These are phyloP conservation scores for Arge pagana DNA, from an alignment of 2,888 invertebrate genomes.

Conservation along the genomic window DNA sequence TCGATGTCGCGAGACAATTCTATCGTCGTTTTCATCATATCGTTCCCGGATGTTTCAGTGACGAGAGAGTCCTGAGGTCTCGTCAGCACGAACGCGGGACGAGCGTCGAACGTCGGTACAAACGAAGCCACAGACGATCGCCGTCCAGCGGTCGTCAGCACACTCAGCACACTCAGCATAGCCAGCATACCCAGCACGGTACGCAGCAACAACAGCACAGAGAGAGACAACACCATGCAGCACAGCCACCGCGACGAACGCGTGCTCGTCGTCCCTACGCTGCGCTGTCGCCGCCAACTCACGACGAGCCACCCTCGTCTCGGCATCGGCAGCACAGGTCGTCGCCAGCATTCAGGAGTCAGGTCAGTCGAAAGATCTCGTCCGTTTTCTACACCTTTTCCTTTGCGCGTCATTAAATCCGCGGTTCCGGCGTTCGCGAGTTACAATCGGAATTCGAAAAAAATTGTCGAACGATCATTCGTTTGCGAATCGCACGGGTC, in stretches of 20 bases:
- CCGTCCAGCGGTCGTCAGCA: slow-evolving; percentile 78
- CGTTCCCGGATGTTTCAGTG: no score
- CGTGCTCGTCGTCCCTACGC: slow-evolving; percentile 48
- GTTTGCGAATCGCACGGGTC: no score
- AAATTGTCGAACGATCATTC: no score
- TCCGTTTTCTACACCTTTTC: background rate
- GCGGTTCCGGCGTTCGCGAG: no score
- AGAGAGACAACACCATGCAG: slow-evolving; percentile 11
- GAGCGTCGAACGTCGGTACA: slow-evolving; percentile 81
- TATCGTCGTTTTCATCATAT: background rate
- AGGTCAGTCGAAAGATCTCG: slow-evolving; percentile 46
- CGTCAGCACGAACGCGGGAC: slow-evolving; percentile 73
- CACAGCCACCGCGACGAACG: slow-evolving; percentile 41
- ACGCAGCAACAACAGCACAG: slow-evolving; percentile 10
- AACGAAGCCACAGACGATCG: slow-evolving; percentile 82
- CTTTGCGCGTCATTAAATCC: background rate
- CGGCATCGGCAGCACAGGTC: slow-evolving; percentile 51
- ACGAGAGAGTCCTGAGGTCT: slow-evolving; percentile 65
- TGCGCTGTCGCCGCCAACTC: slow-evolving; percentile 47
- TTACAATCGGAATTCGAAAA: no score
- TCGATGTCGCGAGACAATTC: no score
- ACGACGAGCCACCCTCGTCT: no score
- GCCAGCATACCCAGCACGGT: slow-evolving; percentile 35
- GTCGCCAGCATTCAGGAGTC: slow-evolving; percentile 51
- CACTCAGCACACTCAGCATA: slow-evolving; percentile 62